Evolutionary conservation across 1,140 invertebrate genomes (phyloP), one percentile per base, ranked within the genome.

Genomic region (Pachyrhynchus sulphureomaculatus): DNA sequence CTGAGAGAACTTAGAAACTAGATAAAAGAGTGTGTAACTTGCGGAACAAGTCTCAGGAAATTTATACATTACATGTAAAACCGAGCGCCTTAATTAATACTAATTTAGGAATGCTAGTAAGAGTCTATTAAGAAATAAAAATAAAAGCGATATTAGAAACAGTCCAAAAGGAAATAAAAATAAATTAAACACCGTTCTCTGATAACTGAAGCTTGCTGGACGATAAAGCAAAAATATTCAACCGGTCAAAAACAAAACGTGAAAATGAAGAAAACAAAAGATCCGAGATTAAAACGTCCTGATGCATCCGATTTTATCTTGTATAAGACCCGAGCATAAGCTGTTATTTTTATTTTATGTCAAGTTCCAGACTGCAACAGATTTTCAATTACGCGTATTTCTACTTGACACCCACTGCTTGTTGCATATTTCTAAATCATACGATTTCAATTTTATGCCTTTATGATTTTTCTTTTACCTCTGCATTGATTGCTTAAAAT

Each of bases 391-490:
- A 60, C 57, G n/a, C 24, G 26, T 34, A 49, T 51, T 26, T 26
- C 23, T 53, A 39, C 37, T 42, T 42, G 51, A 26, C 51, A 17
- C 36, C 18, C 29, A 29, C 51, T 36, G 20, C 49, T 18, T 18
- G 18, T n/a, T 44, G 41, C 12, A n/a, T 32, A 6, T 56, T 56
- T 56, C 53, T 42, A 56, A 56, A 56, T 56, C 44, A 18, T 37
- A 39, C 17, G 37, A 39, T 60, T 60, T 60, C 51, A 60, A 60
- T 60, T 60, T 60, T 41, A 52, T 44, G 48, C 48, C 34, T 41
- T 60, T 39, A 36, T 60, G 45, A 51, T 60, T 60, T 51, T 60
- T 41, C 57, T 60, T 51, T 60, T 41, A 37, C 53, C 13, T 55
- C 32, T n/a, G 33, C 44, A 49, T 51, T 60, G 36, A 51, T 45